phyloP scores from a whole-genome alignment of 2,797 vertebrate genomes.

The Enteromius trimaculatus region DNA sequence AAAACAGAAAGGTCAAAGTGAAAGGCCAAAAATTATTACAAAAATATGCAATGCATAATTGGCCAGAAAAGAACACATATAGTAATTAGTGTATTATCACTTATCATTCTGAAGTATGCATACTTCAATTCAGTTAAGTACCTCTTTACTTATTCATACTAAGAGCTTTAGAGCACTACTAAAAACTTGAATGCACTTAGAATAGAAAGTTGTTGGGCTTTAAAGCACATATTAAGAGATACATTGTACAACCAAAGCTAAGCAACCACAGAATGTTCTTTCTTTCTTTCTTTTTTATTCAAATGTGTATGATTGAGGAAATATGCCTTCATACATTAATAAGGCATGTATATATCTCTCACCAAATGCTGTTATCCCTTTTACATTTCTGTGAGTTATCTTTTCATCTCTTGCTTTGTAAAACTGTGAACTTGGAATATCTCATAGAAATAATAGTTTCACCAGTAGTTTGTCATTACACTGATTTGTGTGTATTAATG shows the following conservation, averaged over 20 bases:
- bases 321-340: background rate
- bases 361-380: background rate
- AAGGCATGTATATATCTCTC: background rate
- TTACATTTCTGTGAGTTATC: conserved; percentile 12
- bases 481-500: conserved; percentile 20
- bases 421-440: conserved; percentile 23
- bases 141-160: conserved; percentile 25
- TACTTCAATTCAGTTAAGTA: conserved; percentile 8
- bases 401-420: background rate
- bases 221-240: conserved; percentile 9
- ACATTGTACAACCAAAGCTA: background rate
- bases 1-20: background rate
- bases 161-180: conserved; percentile 3
- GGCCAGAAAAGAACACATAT: background rate
- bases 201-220: conserved; percentile 1
- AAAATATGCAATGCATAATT: background rate
- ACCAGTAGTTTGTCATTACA: background rate
- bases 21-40: background rate
- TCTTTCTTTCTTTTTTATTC: background rate
- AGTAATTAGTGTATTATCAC: background rate
- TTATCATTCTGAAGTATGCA: background rate
- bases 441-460: conserved; percentile 19
- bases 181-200: background rate
- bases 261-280: background rate
- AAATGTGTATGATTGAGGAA: conserved; percentile 2